Percentiles rank a stretch among this genome's conserved stretches.
Evolutionary conservation across 1,140 invertebrate genomes (phyloP).

Genomic region (Drosophila subpulchrella): DNA sequence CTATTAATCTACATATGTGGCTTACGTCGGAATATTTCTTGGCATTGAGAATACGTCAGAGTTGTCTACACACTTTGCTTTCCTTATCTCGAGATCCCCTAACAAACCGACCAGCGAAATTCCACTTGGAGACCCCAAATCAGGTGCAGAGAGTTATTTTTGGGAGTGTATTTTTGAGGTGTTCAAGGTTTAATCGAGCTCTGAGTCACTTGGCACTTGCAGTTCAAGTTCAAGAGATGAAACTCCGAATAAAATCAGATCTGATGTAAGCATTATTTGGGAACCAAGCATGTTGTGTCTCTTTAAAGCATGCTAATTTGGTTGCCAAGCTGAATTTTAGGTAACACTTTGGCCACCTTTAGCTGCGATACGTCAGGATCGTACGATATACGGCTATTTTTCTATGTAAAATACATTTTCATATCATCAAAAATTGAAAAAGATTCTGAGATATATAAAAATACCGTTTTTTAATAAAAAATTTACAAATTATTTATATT

Average conservation of each 20-base stretch:
- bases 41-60: conserved; percentile 34
- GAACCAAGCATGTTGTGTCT: background rate
- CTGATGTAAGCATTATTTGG: conserved; percentile 9
- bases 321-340: conserved; percentile 23
- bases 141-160: background rate
- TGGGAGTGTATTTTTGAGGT: conserved; percentile 4
- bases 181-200: conserved; percentile 10
- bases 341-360: background rate
- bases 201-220: conserved; percentile 19
- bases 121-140: conserved; percentile 17
- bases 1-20: conserved; percentile 13
- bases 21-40: conserved; percentile 21
- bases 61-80: background rate
- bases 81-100: conserved; percentile 9
- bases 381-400: conserved; percentile 19
- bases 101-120: conserved; percentile 13
- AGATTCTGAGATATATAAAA: too few relatives aligned
- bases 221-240: conserved; percentile 14
- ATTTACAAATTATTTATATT: background rate
- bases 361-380: conserved; percentile 13
- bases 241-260: background rate
- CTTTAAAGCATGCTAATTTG: conserved; percentile 23
- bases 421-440: background rate
- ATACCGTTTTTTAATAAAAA: too few relatives aligned
- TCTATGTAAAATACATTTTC: background rate